A percentile compares a stretch with the other conserved stretches of the same genome.
Conservation (phyloP, 2,888 invertebrate genomes). For the Leptinotarsa peninsularis region DNA sequence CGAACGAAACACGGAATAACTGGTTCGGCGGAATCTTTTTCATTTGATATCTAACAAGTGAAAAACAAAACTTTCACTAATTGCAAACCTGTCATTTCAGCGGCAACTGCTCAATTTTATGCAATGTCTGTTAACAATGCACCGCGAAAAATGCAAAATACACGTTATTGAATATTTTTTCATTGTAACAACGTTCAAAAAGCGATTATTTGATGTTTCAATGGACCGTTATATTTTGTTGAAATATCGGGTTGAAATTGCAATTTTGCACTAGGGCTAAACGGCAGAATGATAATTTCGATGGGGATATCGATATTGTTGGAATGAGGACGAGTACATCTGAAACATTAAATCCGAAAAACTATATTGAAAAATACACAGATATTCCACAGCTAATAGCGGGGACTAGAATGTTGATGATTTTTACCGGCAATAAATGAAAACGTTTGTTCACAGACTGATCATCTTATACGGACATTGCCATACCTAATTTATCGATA, state of each 20-base stretch:
- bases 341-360: neutral
- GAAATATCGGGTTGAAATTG: neutral
- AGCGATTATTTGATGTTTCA: slow-evolving; percentile 13
- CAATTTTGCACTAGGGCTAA: neutral
- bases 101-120: slow-evolving; percentile 1
- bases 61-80: neutral
- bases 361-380: neutral
- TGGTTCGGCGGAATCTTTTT: neutral
- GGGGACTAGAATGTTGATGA: neutral
- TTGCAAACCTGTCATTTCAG: slow-evolving; percentile 6
- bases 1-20: neutral
- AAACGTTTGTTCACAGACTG: too few relatives aligned
- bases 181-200: slow-evolving; percentile 1
- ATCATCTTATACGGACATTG: too few relatives aligned
- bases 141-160: slow-evolving; percentile 13
- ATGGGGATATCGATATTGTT: neutral
- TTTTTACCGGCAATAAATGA: too few relatives aligned
- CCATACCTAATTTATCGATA: too few relatives aligned
- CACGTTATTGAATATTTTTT: slow-evolving; percentile 2
- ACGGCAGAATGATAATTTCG: neutral
- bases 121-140: slow-evolving; percentile 10
- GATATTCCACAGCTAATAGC: neutral
- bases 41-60: neutral
- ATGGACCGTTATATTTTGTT: slow-evolving; percentile 14
- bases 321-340: neutral